These are phyloP conservation scores for Chelon labrosus DNA, from an alignment of 2,797 vertebrate species.

Conservation along the genomic window DNA sequence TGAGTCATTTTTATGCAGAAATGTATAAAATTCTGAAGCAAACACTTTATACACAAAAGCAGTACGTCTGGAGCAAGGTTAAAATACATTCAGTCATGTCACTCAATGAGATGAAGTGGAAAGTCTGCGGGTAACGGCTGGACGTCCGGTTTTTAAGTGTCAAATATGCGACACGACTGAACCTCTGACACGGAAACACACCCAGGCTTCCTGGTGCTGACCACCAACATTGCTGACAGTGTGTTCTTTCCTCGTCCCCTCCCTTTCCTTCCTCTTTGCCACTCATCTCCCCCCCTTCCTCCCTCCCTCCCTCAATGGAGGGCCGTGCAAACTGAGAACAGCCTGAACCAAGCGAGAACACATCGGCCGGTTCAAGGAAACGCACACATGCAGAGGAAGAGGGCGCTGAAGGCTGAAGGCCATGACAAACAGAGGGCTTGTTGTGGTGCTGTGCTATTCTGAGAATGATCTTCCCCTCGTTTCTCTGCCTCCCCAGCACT, in stretches of 20 bases:
- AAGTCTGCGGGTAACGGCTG: constrained; percentile 18
- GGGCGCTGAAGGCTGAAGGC: constrained; percentile 50
- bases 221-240: constrained; percentile 50
- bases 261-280: constrained; percentile 64
- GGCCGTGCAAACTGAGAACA: constrained; percentile 49
- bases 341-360: constrained; percentile 52
- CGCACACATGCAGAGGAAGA: constrained; percentile 26
- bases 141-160: constrained; percentile 29
- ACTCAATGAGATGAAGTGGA: constrained; percentile 2
- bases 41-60: background rate
- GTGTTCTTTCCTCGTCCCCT: constrained; percentile 58
- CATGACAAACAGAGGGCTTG: constrained; percentile 61
- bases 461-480: constrained; percentile 54
- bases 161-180: constrained; percentile 14
- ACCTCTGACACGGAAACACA: constrained; percentile 9
- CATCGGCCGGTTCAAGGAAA: constrained; percentile 43
- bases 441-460: constrained; percentile 70
- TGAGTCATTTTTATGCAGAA: no score
- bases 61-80: constrained; percentile 3
- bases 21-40: no score
- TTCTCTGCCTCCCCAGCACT: constrained; percentile 31
- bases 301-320: constrained; percentile 5
- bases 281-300: constrained; percentile 2
- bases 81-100: background rate
- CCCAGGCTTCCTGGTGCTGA: constrained; percentile 30